These are phyloP conservation scores for Flabesymbios commensalis DNA, from an alignment of 2,888 invertebrate species.

Conservation along the genomic window DNA sequence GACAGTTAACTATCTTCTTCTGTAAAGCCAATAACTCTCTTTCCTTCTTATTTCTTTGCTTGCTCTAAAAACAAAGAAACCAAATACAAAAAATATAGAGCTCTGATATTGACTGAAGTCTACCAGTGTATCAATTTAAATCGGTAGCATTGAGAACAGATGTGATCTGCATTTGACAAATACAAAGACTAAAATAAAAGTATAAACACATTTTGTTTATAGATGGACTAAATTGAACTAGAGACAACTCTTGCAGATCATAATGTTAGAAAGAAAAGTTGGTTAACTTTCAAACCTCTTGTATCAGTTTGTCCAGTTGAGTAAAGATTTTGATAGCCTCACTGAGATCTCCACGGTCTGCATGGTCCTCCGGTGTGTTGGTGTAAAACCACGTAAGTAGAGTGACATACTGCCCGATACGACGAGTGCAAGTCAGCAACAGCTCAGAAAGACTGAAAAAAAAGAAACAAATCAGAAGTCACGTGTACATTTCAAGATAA, in stretches of 20 bases:
- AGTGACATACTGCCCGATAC: conserved; percentile 54
- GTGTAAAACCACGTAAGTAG: conserved; percentile 54
- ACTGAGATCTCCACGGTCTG: conserved; percentile 51
- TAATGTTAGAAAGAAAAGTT: too few relatives aligned
- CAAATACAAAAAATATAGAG: too few relatives aligned
- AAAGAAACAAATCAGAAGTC: neutral
- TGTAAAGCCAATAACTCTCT: conserved; percentile 46
- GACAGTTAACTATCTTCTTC: conserved; percentile 51
- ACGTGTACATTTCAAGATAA: neutral
- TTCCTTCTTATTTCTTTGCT: conserved; percentile 48
- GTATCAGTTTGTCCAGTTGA: conserved; percentile 47
- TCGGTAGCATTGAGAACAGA: too few relatives aligned
- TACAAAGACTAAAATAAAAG: too few relatives aligned
- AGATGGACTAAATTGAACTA: too few relatives aligned
- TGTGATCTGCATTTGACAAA: too few relatives aligned
- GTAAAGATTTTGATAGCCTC: conserved; percentile 44
- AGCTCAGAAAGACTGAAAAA: conserved; percentile 59
- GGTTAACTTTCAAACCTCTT: conserved; percentile 44
- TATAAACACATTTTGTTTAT: too few relatives aligned
- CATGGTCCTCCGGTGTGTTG: conserved; percentile 52
- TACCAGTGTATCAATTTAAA: too few relatives aligned
- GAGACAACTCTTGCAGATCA: too few relatives aligned
- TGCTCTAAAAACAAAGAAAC: conserved; percentile 42
- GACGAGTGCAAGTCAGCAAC: conserved; percentile 54
- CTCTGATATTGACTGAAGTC: too few relatives aligned